Percentiles rank a stretch among this genome's conserved stretches.
Conservation (phyloP, 1,140 invertebrate genomes). For the Phocides pigmalion region DNA sequence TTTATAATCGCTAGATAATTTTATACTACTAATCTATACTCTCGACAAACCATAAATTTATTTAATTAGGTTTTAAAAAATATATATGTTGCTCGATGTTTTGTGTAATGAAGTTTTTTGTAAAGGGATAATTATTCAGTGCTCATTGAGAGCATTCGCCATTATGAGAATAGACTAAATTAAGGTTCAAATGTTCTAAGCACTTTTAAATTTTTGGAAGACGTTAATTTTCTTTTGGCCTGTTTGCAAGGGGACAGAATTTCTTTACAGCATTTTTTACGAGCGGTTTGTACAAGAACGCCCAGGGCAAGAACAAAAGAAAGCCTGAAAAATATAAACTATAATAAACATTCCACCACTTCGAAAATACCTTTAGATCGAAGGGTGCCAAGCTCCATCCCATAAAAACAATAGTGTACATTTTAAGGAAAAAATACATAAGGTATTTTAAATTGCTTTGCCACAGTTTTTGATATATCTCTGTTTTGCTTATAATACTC, state of each 20-base stretch:
- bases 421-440: slow-evolving; percentile 86
- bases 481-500: slow-evolving; percentile 81
- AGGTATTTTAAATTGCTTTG: slow-evolving; percentile 63
- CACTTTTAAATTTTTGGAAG: slow-evolving; percentile 2
- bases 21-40: too few relatives aligned
- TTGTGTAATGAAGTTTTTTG: neutral
- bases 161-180: neutral
- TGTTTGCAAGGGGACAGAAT: slow-evolving; percentile 34
- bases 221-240: slow-evolving; percentile 12
- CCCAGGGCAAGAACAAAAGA: slow-evolving; percentile 70
- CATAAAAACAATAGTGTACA: slow-evolving; percentile 92
- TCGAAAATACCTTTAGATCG: slow-evolving; percentile 87
- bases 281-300: slow-evolving; percentile 63
- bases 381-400: slow-evolving; percentile 94
- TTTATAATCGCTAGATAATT: too few relatives aligned
- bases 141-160: neutral
- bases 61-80: too few relatives aligned
- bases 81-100: too few relatives aligned
- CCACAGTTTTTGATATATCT: slow-evolving; percentile 79
- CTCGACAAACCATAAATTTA: too few relatives aligned
- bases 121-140: neutral
- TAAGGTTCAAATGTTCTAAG: neutral
- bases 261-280: slow-evolving; percentile 42
- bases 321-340: slow-evolving; percentile 72
- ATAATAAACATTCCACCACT: slow-evolving; percentile 66